A percentile compares a stretch with the other conserved stretches of the same genome.
Conservation (phyloP, 2,113 vertebrate species). For the Sakesphorus luctuosus region DNA sequence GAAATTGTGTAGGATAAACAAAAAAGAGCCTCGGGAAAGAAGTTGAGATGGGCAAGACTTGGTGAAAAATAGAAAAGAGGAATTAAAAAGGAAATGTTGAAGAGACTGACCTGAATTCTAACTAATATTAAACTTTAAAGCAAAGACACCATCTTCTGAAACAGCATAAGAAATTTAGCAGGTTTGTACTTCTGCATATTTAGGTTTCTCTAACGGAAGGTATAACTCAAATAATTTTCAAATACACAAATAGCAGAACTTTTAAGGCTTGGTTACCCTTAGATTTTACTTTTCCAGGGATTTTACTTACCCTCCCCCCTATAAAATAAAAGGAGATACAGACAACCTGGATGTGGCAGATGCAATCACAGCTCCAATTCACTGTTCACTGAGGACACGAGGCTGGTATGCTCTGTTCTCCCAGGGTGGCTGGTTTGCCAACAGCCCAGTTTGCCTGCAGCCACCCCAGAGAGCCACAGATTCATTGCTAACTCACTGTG, state of each 20-base stretch:
- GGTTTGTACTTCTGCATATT: background rate
- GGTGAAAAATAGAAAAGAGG: slow-evolving; percentile 27
- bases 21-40: slow-evolving; percentile 63
- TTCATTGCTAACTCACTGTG: background rate
- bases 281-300: background rate
- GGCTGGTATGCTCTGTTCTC: background rate
- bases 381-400: background rate
- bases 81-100: slow-evolving; percentile 68
- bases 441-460: background rate
- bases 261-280: background rate
- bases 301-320: background rate
- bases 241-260: background rate
- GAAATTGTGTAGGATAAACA: slow-evolving; percentile 79
- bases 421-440: background rate
- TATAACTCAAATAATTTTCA: background rate
- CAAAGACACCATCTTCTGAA: background rate
- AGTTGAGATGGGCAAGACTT: slow-evolving; percentile 63
- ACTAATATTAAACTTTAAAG: background rate
- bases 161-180: background rate
- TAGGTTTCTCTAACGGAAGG: background rate
- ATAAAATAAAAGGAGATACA: background rate
- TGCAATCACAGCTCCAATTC: background rate
- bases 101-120: slow-evolving; percentile 65
- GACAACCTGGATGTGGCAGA: background rate
- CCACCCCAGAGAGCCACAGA: background rate